Percentiles rank a stretch among this genome's conserved stretches.
Conservation (phyloP, 2,888 invertebrate species). For the Cantharis rufa region DNA sequence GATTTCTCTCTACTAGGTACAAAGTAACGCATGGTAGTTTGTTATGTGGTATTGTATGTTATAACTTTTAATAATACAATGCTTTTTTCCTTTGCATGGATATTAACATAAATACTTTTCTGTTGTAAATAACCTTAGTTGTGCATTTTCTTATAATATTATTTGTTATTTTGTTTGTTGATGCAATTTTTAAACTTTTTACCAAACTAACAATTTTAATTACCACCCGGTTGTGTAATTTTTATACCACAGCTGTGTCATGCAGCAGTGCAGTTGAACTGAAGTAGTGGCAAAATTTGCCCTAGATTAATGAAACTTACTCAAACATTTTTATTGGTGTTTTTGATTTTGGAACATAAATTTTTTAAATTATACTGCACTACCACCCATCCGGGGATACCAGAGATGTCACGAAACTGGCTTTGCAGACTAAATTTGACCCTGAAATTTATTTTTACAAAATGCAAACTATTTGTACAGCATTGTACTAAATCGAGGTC, state of each 20-base stretch:
- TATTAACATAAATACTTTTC: not conserved
- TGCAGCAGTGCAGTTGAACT: too few relatives aligned
- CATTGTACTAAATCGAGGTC: not conserved
- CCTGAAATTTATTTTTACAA: not conserved
- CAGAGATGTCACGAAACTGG: not conserved
- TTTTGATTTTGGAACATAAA: too few relatives aligned
- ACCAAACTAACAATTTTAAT: too few relatives aligned
- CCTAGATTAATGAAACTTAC: too few relatives aligned
- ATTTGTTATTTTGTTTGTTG: not conserved
- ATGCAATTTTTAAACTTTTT: not conserved
- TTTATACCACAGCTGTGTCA: too few relatives aligned
- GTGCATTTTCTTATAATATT: not conserved
- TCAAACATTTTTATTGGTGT: too few relatives aligned
- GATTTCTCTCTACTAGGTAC: constrained; percentile 15
- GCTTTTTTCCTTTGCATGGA: not conserved
- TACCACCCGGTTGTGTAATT: too few relatives aligned
- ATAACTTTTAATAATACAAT: not conserved
- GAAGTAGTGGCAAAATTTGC: too few relatives aligned
- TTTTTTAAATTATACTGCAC: not conserved
- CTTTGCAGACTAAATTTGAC: not conserved
- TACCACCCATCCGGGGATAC: not conserved
- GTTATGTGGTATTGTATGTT: constrained; percentile 26
- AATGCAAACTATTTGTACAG: not conserved
- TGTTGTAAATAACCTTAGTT: not conserved
- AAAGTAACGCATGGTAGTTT: constrained; percentile 20